Evolutionary conservation across 2,888 invertebrate genomes (phyloP), one percentile per base, ranked within the genome.

Genomic region (Cephus rjabovi): DNA sequence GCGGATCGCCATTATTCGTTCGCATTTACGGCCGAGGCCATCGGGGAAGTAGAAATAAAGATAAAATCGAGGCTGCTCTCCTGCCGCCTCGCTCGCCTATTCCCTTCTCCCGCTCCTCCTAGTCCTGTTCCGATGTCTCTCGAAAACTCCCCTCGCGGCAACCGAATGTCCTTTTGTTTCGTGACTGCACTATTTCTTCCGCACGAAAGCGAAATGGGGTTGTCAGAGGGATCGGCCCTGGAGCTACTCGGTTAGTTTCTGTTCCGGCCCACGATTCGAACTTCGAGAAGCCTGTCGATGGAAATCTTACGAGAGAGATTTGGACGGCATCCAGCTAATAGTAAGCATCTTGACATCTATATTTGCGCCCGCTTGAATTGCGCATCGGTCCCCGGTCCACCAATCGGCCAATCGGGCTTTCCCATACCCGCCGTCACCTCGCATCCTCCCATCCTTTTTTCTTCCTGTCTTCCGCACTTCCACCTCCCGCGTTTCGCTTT

Each of bases 281-380:
- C 33, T 71, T 33, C 31, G 12, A 11, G n/a, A 31, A 71, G 37
- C 30, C 34, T 31, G 82, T 81, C 81, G 85, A 87, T 86, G 86
- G 86, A 87, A 88, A 88, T 88, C 85, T 85, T 82, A 79, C 78
- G 81, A 82, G 79, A 77, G 81, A 81, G 79, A 84, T 76, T 86
- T 90, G 90, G 89, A 86, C 78, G 73, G 76, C 75, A 77, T 87
- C 90, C 90, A 90, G 87, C 87, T 87, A 87, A 89, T 88, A 86
- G 88, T 87, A 87, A 90, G 90, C 88, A 89, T 89, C 89, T 90
- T 89, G 88, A 89, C 87, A 88, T 90, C 86, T 88, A 87, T 88
- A 89, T 89, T 87, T 87, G 87, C 86, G 84, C 84, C 81, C 82
- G 85, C 81, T 87, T 87, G 88, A 89, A 90, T 90, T 88, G 84